Base-by-base conservation (phyloP, 2,113 vertebrate genomes). In the Chlamydotis undulata region DNA sequence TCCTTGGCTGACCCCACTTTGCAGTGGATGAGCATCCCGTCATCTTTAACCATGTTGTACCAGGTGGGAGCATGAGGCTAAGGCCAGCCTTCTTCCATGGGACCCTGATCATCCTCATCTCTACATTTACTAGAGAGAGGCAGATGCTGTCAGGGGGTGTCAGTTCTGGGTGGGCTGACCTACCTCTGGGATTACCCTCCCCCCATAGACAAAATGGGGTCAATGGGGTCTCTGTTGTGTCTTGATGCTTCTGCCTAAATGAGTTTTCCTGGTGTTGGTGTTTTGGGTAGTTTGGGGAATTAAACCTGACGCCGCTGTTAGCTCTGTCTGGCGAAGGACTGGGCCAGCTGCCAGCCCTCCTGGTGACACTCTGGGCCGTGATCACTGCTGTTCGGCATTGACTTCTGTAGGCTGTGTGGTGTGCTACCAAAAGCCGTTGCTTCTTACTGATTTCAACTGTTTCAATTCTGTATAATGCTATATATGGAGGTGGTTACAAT, bases 1-100 rank as follows among this genome's bases (percentile, higher is more conserved):
- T 91, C 93, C 93, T 91, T 52, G 61, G 25, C 61, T 93, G 91
- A 95, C 83, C 76, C n/a, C 26, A 12, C 29, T 70, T 69, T 70
- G 87, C 71, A 60, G 64, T 43, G 19, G 37, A 29, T 60, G 65
- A 91, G 35, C 11, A 4, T 43, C 83, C 71, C 4, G 0, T 53
- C 76, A 39, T 56, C 52, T 84, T 60, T 64, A 57, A 35, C 26
- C 68, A 4, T 39, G 3, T 43, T 81, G 49, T 71, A 52, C n/a
- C 28, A 61, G 55, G 67, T 31, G 24, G 43, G 65, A 86, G 19
- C 17, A 31, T 13, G 49, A 68, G 33, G 65, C 70, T 57, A 59
- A 64, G 60, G n/a, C 6, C 59, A 56, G 68, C 60, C 65, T 71
- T 91, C 61, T 39, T 26, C 80, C 55, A 4, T 1, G 11, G 43